Base-by-base conservation (phyloP, 2,888 invertebrate species). In the Lissocephala sabroskyi region DNA sequence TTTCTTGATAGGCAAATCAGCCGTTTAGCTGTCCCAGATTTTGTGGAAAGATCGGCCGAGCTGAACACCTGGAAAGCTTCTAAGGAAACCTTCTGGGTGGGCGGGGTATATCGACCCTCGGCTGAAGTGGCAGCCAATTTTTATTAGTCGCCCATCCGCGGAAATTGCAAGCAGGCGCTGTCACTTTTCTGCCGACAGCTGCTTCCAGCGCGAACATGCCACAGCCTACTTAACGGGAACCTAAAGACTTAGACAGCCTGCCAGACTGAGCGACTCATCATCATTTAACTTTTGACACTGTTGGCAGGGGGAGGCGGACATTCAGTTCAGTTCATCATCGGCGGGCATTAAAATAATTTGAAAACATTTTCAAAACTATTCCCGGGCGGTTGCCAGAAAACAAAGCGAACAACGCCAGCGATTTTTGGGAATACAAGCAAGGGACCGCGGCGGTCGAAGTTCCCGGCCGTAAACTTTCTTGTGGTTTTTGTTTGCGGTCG, bases 291-390 rank as follows among this genome's bases (percentile, higher is more conserved):
- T 52, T 57, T 57, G 56, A 57, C 56, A 60, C 54, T 55, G 49
- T 56, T 56, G 54, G 47, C 49, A 32, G 23, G 14, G 18, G 13
- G 11, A 11, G 19, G n/a, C n/a, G 23, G 14, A 17, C 18, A 37
- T 40, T n/a, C 9, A 26, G 26, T 9, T 26, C 26, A 9, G n/a
- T 30, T 30, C n/a, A 28, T 39, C 37, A 40, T 6, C 40, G 14
- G n/a, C 28, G 10, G 30, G 30, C 30, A 23, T 23, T 35, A 16
- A 35, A 35, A 37, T 61, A 52, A 53, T 50, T 45, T 46, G 43
- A 52, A 56, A 73, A 65, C 54, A 51, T 52, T 45, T 59, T 59
- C 37, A 55, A n/a, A 65, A 65, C 70, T 74, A 70, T 70, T 62
- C 65, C 53, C 7, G n/a, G n/a, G n/a, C n/a, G n/a, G n/a, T n/a